phyloP scores from a whole-genome alignment of 2,113 vertebrate species.

The Hymenochirus boettgeri region DNA sequence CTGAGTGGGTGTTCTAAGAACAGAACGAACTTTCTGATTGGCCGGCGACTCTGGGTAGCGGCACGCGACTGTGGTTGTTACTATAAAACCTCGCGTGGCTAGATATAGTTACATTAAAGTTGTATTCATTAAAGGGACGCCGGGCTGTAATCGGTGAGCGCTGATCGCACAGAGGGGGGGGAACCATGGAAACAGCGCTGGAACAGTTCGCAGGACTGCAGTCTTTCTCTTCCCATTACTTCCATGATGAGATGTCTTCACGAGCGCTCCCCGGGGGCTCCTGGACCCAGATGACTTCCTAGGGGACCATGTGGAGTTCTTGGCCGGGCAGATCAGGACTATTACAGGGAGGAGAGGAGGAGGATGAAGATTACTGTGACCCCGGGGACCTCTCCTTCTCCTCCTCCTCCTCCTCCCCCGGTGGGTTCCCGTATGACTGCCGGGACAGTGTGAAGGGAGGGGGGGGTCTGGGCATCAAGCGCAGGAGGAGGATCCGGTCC shows the following conservation, averaged over 20 bases:
- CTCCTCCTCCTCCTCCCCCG: slow-evolving; percentile 67
- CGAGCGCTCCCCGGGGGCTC: slow-evolving; percentile 80
- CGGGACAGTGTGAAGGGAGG: slow-evolving; percentile 53
- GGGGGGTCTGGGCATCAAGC: slow-evolving; percentile 65
- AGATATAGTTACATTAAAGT: slow-evolving; percentile 46
- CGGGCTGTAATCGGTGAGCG: slow-evolving; percentile 10
- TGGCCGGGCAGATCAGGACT: slow-evolving; percentile 81
- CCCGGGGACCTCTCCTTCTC: slow-evolving; percentile 66
- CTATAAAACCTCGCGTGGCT: slow-evolving; percentile 90
- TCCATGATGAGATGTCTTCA: slow-evolving; percentile 93
- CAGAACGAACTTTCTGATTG: slow-evolving; percentile 70
- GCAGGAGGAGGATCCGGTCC: slow-evolving; percentile 78
- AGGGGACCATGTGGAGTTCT: slow-evolving; percentile 81
- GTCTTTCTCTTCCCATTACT: slow-evolving; percentile 84
- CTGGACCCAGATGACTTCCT: slow-evolving; percentile 78
- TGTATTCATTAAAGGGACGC: slow-evolving; percentile 31
- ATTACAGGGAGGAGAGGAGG: slow-evolving; percentile 62
- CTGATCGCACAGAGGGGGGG: slow-evolving; percentile 2
- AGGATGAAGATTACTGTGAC: slow-evolving; percentile 58
- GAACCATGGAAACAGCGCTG: slow-evolving; percentile 80
- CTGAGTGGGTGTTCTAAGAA: neutral
- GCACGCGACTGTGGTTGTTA: slow-evolving; percentile 87
- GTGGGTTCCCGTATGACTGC: slow-evolving; percentile 54
- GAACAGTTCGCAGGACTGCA: slow-evolving; percentile 86
- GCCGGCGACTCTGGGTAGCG: slow-evolving; percentile 65